phyloP scores from a whole-genome alignment of 1,140 invertebrate species.

The Apis mellifera region DNA sequence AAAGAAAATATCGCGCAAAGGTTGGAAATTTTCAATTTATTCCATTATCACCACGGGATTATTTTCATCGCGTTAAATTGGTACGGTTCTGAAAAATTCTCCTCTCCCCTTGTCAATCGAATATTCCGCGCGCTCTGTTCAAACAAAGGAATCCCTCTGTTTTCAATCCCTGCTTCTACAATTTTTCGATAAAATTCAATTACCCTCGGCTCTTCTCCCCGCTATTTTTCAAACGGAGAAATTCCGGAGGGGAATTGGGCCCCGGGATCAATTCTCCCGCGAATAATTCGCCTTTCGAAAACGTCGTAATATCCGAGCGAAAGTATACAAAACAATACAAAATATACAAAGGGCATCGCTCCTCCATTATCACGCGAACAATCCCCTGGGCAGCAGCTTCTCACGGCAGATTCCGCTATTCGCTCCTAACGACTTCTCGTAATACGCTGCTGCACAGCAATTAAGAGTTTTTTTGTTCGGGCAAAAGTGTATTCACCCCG shows the following conservation, averaged over 20 bases:
- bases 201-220: neutral
- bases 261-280: neutral
- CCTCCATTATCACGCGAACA: conserved; percentile 51
- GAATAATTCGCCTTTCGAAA: conserved; percentile 23
- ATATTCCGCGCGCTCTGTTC: neutral
- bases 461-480: conserved; percentile 63
- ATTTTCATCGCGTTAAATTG: neutral
- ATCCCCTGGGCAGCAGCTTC: conserved; percentile 35
- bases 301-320: conserved; percentile 55
- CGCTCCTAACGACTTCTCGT: conserved; percentile 58
- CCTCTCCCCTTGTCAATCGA: neutral
- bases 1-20: neutral
- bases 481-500: conserved; percentile 61
- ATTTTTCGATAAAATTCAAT: neutral
- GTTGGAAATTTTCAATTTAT: neutral
- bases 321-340: conserved; percentile 24
- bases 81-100: neutral
- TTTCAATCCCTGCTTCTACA: neutral
- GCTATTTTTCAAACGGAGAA: neutral
- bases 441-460: conserved; percentile 62
- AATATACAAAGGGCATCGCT: neutral
- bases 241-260: too few species aligned
- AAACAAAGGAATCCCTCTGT: neutral
- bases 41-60: neutral
- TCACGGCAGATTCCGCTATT: conserved; percentile 43